Conservation (phyloP, 1,140 invertebrate species). For the Cydia strobilella region DNA sequence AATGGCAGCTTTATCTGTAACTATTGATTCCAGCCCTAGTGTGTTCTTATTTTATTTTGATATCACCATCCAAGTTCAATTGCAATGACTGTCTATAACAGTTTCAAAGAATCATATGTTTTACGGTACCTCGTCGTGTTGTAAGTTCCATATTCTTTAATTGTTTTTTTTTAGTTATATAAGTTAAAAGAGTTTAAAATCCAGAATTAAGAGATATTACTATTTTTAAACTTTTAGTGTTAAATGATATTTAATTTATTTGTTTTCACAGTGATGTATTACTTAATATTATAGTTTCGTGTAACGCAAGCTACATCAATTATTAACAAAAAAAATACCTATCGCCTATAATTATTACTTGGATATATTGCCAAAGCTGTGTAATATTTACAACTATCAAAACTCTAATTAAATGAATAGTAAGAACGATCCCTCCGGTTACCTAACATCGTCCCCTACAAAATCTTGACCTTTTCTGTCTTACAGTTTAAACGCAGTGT, state of each 20-base stretch:
- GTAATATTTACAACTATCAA: conserved; percentile 39
- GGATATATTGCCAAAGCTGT: conserved; percentile 52
- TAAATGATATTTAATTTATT: conserved; percentile 67
- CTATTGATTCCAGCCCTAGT: conserved; percentile 1
- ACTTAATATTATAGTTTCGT: conserved; percentile 35
- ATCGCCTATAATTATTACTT: conserved; percentile 14
- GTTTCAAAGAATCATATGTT: conserved; percentile 42
- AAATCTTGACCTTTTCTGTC: conserved; percentile 34
- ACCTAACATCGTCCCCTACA: conserved; percentile 36
- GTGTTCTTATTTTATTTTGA: not conserved
- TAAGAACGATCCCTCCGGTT: conserved; percentile 47
- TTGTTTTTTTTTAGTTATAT: conserved; percentile 70
- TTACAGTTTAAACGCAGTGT: conserved; percentile 54
- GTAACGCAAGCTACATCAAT: conserved; percentile 20
- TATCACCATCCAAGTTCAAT: not conserved
- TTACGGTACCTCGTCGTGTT: conserved; percentile 55
- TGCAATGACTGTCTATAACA: not conserved
- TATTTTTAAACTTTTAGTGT: conserved; percentile 57
- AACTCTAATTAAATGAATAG: conserved; percentile 35
- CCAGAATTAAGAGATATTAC: conserved; percentile 74
- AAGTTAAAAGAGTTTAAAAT: conserved; percentile 67
- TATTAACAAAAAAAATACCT: conserved; percentile 35
- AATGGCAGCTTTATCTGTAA: not conserved
- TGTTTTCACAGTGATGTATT: conserved; percentile 52
- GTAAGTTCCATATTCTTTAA: conserved; percentile 50